Conservation (phyloP, 2,113 vertebrate species). For the Synodontis membranacea region DNA sequence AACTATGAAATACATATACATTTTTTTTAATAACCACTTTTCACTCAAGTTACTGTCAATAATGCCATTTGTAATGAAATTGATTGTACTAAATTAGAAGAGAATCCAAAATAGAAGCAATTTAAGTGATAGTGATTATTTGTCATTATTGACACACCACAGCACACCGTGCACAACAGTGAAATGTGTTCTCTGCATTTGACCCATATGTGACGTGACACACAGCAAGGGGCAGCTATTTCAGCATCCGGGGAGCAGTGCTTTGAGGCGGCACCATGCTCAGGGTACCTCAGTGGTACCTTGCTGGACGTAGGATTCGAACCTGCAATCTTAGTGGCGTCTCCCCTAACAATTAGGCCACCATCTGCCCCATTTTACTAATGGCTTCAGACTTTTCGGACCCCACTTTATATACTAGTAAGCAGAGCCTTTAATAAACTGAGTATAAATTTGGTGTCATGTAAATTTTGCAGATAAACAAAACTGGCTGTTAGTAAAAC, state of each 20-base stretch:
- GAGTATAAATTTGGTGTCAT: not conserved
- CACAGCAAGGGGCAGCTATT: no score
- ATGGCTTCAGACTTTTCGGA: not conserved
- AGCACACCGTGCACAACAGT: no score
- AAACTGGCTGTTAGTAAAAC: not conserved
- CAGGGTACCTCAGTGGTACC: no score
- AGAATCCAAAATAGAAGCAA: not conserved
- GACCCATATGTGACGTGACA: no score
- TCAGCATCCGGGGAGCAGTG: no score
- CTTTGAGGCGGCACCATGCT: no score
- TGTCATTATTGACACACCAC: no score
- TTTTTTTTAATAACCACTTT: not conserved
- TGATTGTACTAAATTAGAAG: not conserved
- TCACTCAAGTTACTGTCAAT: not conserved
- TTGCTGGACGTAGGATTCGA: no score
- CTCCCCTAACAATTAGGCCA: no score
- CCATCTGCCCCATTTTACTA: not conserved
- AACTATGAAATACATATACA: not conserved
- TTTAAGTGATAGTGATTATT: no score
- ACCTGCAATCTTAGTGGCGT: no score
- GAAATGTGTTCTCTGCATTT: no score
- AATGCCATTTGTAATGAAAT: not conserved
- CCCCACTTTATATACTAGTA: not conserved
- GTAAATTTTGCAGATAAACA: not conserved
- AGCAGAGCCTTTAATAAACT: not conserved